Conservation (phyloP, 2,113 vertebrate species). For the Festucalex cinctus region DNA sequence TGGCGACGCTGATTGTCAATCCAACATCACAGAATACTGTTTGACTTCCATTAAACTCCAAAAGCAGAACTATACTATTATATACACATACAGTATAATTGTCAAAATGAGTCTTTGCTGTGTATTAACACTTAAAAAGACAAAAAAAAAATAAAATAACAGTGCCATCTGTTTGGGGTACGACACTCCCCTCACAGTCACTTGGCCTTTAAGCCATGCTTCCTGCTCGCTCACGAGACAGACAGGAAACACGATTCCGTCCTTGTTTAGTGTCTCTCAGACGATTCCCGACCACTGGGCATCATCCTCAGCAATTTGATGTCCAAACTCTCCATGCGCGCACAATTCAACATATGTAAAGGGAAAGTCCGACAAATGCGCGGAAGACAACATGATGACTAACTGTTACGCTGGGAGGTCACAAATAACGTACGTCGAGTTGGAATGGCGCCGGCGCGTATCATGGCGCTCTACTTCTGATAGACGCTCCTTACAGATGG, state of each 20-base stretch:
- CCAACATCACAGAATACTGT: neutral
- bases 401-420: conserved; percentile 63
- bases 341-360: conserved; percentile 8
- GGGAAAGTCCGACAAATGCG: conserved; percentile 44
- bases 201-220: neutral
- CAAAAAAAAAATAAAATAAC: neutral
- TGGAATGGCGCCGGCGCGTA: conserved; percentile 38
- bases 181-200: neutral
- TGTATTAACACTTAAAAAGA: neutral
- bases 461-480: conserved; percentile 41
- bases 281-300: conserved; percentile 65
- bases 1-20: neutral
- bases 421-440: conserved; percentile 49
- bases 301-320: conserved; percentile 56
- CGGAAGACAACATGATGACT: conserved; percentile 57
- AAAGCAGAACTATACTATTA: neutral
- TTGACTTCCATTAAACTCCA: too few relatives aligned
- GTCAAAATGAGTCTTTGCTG: neutral
- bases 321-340: conserved; percentile 21
- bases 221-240: neutral
- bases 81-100: neutral
- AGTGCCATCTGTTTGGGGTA: conserved; percentile 1
- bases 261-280: conserved; percentile 55
- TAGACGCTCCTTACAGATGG: conserved; percentile 58
- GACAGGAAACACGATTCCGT: conserved; percentile 25